phyloP scores from a whole-genome alignment of 2,888 invertebrate genomes.

The Scaptomyza flava region DNA sequence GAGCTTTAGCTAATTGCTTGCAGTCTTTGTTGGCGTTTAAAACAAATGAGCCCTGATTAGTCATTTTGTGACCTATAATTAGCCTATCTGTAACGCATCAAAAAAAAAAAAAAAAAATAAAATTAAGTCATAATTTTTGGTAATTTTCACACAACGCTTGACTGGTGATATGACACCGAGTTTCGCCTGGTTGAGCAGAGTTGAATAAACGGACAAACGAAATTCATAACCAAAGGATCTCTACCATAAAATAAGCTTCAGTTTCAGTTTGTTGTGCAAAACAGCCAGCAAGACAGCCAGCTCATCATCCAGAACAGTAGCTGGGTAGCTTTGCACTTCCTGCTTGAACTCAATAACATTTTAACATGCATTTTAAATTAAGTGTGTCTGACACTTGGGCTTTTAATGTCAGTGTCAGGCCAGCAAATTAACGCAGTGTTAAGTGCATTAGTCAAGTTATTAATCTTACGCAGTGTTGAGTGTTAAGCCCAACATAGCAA shows the following conservation, averaged over 20 bases:
- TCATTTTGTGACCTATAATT: slow-evolving; percentile 58
- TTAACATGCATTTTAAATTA: slow-evolving; percentile 77
- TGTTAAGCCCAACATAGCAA: not conserved
- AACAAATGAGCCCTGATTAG: slow-evolving; percentile 43
- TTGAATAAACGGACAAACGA: slow-evolving; percentile 57
- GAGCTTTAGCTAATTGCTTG: slow-evolving; percentile 2
- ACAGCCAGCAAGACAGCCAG: slow-evolving; percentile 14
- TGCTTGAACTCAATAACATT: slow-evolving; percentile 66
- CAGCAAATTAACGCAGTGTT: slow-evolving; percentile 19
- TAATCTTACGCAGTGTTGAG: slow-evolving; percentile 59
- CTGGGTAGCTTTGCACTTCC: slow-evolving; percentile 54
- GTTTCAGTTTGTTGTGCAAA: slow-evolving; percentile 5
- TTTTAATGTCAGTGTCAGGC: slow-evolving; percentile 59
- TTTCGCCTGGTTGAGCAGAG: slow-evolving; percentile 44
- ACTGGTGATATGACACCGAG: slow-evolving; percentile 37
- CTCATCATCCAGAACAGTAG: slow-evolving; percentile 34
- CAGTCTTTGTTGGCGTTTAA: slow-evolving; percentile 1
- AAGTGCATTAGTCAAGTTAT: slow-evolving; percentile 66
- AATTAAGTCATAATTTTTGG: slow-evolving; percentile 46
- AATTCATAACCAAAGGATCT: slow-evolving; percentile 16
- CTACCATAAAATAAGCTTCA: slow-evolving; percentile 6
- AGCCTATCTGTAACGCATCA: slow-evolving; percentile 58
- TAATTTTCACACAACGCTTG: slow-evolving; percentile 68
- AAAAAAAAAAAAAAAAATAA: not conserved
- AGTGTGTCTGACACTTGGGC: slow-evolving; percentile 63